Percentiles rank a stretch among this genome's conserved stretches.
These are phyloP conservation scores for Protonibea diacanthus DNA, from an alignment of 2,797 vertebrate species.

Conservation along the genomic window DNA sequence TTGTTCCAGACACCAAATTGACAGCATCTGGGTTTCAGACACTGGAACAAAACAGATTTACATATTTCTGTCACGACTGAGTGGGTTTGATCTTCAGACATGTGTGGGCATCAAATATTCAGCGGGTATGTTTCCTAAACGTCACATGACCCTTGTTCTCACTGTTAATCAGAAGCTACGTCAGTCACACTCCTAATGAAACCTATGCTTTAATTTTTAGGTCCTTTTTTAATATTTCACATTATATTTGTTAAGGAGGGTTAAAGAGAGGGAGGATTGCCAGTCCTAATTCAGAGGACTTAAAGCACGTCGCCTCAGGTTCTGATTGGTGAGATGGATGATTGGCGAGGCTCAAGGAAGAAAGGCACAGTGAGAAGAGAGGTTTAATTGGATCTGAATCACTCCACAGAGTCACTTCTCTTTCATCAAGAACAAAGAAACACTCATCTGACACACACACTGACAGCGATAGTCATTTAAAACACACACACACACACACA, in stretches of 20 bases:
- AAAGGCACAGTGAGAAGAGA: slow-evolving; percentile 22
- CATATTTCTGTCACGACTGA: slow-evolving; percentile 55
- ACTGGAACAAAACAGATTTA: slow-evolving; percentile 56
- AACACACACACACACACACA: slow-evolving; percentile 43
- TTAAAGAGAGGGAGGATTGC: slow-evolving; percentile 1
- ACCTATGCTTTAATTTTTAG: slow-evolving; percentile 1
- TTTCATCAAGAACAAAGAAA: slow-evolving; percentile 58
- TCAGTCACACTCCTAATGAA: neutral
- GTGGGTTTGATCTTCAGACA: slow-evolving; percentile 27
- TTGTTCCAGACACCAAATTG: slow-evolving; percentile 33
- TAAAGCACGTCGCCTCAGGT: slow-evolving; percentile 1
- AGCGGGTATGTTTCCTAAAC: slow-evolving; percentile 16
- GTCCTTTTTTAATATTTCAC: neutral
- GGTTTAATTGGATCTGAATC: slow-evolving; percentile 65
- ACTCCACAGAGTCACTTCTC: slow-evolving; percentile 55
- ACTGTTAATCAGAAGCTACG: neutral
- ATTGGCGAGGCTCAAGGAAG: slow-evolving; percentile 31
- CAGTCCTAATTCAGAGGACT: slow-evolving; percentile 5
- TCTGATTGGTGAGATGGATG: slow-evolving; percentile 38
- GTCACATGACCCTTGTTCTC: neutral
- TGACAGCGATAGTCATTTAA: slow-evolving; percentile 44
- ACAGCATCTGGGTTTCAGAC: slow-evolving; percentile 18
- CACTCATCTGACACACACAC: slow-evolving; percentile 32
- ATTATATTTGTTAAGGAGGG: neutral
- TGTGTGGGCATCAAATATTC: slow-evolving; percentile 9